Base-by-base conservation (phyloP, 2,113 vertebrate species). In the Pelusios castaneus region DNA sequence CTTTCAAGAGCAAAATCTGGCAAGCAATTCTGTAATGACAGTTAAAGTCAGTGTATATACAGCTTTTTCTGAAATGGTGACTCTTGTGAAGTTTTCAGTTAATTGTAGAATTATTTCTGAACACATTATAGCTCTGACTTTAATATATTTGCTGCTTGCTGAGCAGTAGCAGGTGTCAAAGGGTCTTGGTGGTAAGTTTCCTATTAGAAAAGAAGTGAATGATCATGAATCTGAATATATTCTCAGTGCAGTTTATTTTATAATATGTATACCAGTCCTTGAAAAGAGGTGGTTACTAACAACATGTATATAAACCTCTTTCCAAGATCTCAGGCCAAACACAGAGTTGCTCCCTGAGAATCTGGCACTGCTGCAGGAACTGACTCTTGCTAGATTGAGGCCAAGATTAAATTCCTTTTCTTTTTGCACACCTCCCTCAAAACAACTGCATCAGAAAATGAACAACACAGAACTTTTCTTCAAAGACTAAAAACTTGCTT, bases 1-100 rank as follows among this genome's bases (percentile, higher is more conserved):
- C 58, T 96, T 92, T 76, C 85, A 82, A 93, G 83, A 93, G 87
- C 67, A 80, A 92, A 67, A 45, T 34, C 27, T 21, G 51, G n/a
- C 41, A 78, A 25, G 78, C 80, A 76, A 25, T 49, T 86, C 5
- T 0, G 0, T 80, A 14, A 43, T 80, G 60, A 81, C 38, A 76
- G 0, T 5, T 55, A 24, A 29, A 3, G 1, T 63, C 25, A 56
- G 34, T n/a, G 25, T 63, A 22, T 21, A 38, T 38, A 22, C 19
- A 25, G 41, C n/a, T 75, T 75, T 38, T 75, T 75, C 21, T 43
- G 38, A 75, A 75, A 75, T 75, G 34, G 60, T n/a, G 9, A 16
- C 16, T n/a, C 14, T 67, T 67, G 34, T n/a, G 60, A 67, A n/a
- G 60, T n/a, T 31, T 67, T n/a, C 60, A n/a, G 29, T 19, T 63